Conservation (phyloP, 2,888 invertebrate species). For the Spisula subtruncata region DNA sequence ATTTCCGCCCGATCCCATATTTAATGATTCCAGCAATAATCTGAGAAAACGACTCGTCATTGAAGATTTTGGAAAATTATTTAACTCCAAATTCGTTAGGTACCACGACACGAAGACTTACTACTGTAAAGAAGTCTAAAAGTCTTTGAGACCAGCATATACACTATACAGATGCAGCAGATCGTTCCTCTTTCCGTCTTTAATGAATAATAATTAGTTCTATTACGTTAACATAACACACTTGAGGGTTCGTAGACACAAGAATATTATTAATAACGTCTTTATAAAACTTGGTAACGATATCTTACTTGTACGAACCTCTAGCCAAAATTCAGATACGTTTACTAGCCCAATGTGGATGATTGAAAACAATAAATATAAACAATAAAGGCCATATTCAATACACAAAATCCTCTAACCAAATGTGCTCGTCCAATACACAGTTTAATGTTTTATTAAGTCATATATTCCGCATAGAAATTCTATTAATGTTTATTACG, state of each 20-base stretch:
- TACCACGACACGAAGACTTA: background rate
- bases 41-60: no score
- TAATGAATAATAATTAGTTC: background rate
- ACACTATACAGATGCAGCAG: background rate
- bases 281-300: background rate
- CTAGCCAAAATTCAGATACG: background rate
- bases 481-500: no score
- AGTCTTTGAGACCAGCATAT: background rate
- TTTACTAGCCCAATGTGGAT: background rate
- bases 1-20: constrained; percentile 1
- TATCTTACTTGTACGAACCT: background rate
- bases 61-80: no score
- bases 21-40: background rate
- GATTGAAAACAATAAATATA: no score
- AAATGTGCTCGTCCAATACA: no score
- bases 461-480: no score
- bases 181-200: background rate
- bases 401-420: no score
- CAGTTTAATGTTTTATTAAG: no score
- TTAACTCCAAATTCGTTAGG: background rate
- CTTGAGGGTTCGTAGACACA: constrained; percentile 8
- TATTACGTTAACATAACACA: background rate
- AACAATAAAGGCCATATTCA: no score
- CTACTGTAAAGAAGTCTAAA: background rate
- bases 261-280: background rate